A percentile compares a stretch with the other conserved stretches of the same genome.
phyloP scores from a whole-genome alignment of 1,140 invertebrate genomes.

The Leptinotarsa lineolata region DNA sequence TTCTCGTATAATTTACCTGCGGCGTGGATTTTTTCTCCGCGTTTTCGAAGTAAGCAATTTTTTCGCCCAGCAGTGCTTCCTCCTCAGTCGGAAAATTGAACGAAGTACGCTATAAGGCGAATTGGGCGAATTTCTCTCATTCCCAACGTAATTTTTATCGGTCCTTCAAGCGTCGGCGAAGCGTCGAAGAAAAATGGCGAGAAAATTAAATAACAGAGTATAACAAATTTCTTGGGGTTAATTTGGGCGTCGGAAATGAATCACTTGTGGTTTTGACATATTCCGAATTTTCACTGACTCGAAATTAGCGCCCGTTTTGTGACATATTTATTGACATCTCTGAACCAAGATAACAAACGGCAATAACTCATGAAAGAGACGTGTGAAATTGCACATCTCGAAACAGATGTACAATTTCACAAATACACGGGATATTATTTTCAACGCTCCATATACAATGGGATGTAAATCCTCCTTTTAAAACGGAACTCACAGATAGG shows the following conservation, averaged over 20 bases:
- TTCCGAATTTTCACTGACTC: constrained; percentile 1
- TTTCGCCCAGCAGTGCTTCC: neutral
- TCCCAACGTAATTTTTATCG: constrained; percentile 16
- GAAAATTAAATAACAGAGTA: constrained; percentile 23
- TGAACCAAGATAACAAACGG: neutral
- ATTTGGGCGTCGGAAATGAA: constrained; percentile 13
- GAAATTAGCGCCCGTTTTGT: constrained; percentile 1
- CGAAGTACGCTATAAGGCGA: constrained; percentile 13
- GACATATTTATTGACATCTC: neutral
- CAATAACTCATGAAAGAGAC: neutral
- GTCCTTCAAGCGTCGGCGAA: neutral
- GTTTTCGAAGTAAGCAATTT: neutral
- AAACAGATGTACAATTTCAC: no score
- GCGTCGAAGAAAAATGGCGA: neutral
- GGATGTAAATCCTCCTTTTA: no score
- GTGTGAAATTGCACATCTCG: no score
- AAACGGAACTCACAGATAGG: no score
- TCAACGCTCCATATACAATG: no score
- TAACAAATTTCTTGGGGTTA: constrained; percentile 20
- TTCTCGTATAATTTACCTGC: no score
- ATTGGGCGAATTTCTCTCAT: constrained; percentile 1
- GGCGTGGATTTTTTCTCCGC: no score
- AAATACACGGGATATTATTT: no score
- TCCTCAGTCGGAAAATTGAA: neutral
- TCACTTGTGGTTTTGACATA: constrained; percentile 14